Conservation (phyloP, 2,113 vertebrate species). For the Romanogobio albipinnatus region DNA sequence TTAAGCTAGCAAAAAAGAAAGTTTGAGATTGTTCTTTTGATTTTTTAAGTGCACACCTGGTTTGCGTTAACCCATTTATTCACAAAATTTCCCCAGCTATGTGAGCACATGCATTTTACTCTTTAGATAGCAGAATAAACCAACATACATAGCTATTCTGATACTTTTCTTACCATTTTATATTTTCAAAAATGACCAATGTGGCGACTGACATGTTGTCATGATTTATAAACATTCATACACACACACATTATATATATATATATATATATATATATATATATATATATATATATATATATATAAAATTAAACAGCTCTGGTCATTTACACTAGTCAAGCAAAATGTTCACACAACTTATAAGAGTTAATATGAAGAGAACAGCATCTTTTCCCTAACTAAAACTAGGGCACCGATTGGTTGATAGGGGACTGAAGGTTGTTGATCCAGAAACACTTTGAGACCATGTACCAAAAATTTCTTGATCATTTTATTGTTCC, state of each 20-base stretch:
- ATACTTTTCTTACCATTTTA: too few species aligned
- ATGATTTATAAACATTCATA: too few species aligned
- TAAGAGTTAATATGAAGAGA: not conserved
- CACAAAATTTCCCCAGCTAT: not conserved
- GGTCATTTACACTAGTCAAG: not conserved
- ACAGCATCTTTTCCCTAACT: not conserved
- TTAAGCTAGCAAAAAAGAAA: not conserved
- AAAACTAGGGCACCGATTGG: not conserved
- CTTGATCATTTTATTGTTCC: conserved; percentile 85
- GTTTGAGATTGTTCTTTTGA: not conserved
- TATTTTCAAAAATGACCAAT: too few species aligned
- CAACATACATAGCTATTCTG: not conserved
- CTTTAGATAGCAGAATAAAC: not conserved
- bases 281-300: too few species aligned
- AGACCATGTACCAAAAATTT: conserved; percentile 71
- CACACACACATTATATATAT: too few species aligned
- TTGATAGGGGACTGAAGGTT: not conserved
- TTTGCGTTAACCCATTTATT: conserved; percentile 60
- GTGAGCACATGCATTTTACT: not conserved
- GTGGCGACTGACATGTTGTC: not conserved
- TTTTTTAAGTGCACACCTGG: conserved; percentile 65
- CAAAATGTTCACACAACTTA: too few species aligned
- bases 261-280: too few species aligned
- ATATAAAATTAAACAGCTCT: not conserved
- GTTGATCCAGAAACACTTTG: not conserved